These are phyloP conservation scores for Saxidomus purpurata DNA, from an alignment of 1,140 invertebrate species.

Conservation along the genomic window DNA sequence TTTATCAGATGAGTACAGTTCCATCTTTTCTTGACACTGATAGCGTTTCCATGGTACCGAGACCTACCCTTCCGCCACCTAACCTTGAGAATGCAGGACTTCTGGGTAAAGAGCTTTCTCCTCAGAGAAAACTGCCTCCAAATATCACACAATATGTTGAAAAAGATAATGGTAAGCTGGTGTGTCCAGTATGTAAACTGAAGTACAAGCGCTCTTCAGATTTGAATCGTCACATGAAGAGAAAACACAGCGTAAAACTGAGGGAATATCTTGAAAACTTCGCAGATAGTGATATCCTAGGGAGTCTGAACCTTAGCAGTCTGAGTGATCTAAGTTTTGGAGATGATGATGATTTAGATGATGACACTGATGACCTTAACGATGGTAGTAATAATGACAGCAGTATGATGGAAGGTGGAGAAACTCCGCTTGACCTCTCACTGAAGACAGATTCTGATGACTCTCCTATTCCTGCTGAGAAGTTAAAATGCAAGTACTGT, in stretches of 20 bases:
- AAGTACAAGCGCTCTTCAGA: slow-evolving; percentile 83
- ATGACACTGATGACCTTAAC: slow-evolving; percentile 33
- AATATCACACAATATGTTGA: slow-evolving; percentile 62
- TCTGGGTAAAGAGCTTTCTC: slow-evolving; percentile 7
- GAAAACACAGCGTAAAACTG: slow-evolving; percentile 84
- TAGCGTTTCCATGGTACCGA: slow-evolving; percentile 60
- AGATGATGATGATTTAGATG: slow-evolving; percentile 58
- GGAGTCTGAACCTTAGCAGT: background rate
- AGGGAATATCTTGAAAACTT: slow-evolving; percentile 74
- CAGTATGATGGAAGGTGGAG: background rate
- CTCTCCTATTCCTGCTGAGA: slow-evolving; percentile 55
- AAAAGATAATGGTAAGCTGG: slow-evolving; percentile 86
- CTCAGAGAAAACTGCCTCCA: slow-evolving; percentile 30
- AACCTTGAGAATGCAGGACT: slow-evolving; percentile 27
- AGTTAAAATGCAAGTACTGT: slow-evolving; percentile 90
- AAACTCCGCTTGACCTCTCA: slow-evolving; percentile 51
- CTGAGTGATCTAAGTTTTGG: slow-evolving; percentile 58
- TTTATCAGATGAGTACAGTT: background rate
- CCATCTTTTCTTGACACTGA: slow-evolving; percentile 27
- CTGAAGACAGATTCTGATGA: slow-evolving; percentile 50
- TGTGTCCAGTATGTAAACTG: slow-evolving; percentile 88
- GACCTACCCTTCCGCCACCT: slow-evolving; percentile 24
- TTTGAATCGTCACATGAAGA: slow-evolving; percentile 86
- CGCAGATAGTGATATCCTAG: background rate
- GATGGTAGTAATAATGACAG: slow-evolving; percentile 30